A percentile compares a stretch with the other conserved stretches of the same genome.
These are phyloP conservation scores for Euplagia quadripunctaria DNA, from an alignment of 2,888 invertebrate genomes.

Conservation along the genomic window DNA sequence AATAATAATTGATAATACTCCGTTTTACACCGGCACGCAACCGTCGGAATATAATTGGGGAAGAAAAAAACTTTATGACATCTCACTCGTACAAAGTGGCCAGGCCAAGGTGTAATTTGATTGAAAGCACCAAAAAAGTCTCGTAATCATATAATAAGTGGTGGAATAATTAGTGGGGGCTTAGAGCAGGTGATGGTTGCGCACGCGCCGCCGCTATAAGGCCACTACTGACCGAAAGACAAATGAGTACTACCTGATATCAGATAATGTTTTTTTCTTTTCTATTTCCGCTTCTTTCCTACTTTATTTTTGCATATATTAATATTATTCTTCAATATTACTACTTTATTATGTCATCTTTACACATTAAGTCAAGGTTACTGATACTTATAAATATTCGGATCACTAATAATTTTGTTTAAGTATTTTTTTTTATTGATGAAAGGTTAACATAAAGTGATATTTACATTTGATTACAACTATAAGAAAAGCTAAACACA, in stretches of 20 bases:
- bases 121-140: conserved; percentile 87
- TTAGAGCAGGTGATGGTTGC: conserved; percentile 77
- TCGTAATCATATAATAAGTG: conserved; percentile 87
- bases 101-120: conserved; percentile 86
- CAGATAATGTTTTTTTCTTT: conserved; percentile 38
- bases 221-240: conserved; percentile 61
- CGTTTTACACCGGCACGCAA: conserved; percentile 79
- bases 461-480: too few relatives aligned
- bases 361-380: not conserved
- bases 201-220: conserved; percentile 54
- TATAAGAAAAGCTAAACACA: too few relatives aligned
- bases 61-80: conserved; percentile 82
- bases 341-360: not conserved
- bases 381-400: not conserved
- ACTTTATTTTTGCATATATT: not conserved
- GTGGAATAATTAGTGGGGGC: conserved; percentile 85
- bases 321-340: not conserved
- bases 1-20: conserved; percentile 63
- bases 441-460: too few relatives aligned
- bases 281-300: not conserved
- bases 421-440: not conserved
- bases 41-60: conserved; percentile 63
- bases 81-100: conserved; percentile 83
- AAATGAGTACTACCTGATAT: conserved; percentile 61
- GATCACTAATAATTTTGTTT: not conserved